phyloP scores from a whole-genome alignment of 2,888 invertebrate genomes.

The Drosophila hawaiiensis region DNA sequence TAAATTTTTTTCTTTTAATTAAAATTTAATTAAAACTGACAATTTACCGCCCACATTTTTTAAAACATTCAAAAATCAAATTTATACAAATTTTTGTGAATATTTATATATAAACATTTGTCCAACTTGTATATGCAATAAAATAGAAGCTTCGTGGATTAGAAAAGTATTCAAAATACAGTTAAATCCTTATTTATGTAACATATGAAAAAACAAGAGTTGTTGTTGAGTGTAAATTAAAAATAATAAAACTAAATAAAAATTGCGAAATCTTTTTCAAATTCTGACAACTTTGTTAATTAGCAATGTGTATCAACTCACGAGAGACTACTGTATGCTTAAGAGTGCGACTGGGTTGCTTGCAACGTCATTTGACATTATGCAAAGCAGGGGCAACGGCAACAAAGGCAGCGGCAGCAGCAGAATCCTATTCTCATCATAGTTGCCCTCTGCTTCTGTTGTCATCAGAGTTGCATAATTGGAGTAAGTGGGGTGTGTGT shows the following conservation, averaged over 20 bases:
- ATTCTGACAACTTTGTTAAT: background rate
- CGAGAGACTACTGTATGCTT: conserved; percentile 1
- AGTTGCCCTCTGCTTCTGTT: background rate
- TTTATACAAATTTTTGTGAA: too few species aligned
- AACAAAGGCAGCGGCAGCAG: background rate
- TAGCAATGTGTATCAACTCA: background rate
- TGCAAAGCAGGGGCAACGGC: conserved; percentile 56
- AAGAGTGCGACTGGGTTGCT: conserved; percentile 25
- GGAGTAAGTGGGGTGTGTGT: conserved; percentile 46
- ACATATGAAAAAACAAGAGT: background rate
- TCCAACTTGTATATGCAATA: background rate
- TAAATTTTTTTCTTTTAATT: fast-evolving
- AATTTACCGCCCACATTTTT: background rate
- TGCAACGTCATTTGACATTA: conserved; percentile 58
- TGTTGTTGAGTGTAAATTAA: background rate
- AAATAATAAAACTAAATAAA: background rate
- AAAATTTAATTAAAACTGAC: background rate
- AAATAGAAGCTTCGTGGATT: background rate
- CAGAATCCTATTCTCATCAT: conserved; percentile 43
- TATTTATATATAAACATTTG: background rate
- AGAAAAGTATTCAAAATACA: background rate
- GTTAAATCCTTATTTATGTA: background rate
- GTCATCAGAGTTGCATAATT: conserved; percentile 62
- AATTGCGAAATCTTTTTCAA: background rate
- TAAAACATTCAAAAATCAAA: background rate